phyloP scores from a whole-genome alignment of 2,113 vertebrate species.

The Sitta europaea region DNA sequence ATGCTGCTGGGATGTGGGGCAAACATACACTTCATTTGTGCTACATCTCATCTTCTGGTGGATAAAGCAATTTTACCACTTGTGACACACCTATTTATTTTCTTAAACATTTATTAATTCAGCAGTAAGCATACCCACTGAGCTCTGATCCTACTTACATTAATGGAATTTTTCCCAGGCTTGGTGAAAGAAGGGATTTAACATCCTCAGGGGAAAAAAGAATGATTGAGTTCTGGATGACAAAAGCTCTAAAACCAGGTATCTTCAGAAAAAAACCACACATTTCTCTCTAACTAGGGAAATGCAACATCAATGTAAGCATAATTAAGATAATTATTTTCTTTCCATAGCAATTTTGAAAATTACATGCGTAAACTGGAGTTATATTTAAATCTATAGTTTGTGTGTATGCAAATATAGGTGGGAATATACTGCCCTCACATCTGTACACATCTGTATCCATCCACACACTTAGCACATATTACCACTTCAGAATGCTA shows the following conservation, averaged over 20 bases:
- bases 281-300: neutral
- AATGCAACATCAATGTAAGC: neutral
- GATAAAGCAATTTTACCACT: neutral
- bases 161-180: neutral
- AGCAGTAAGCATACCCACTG: neutral
- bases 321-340: neutral
- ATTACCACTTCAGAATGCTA: neutral
- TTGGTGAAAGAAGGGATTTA: neutral
- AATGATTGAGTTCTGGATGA: neutral
- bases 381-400: neutral
- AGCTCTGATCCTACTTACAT: neutral
- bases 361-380: neutral
- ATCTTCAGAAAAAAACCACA: neutral
- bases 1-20: neutral
- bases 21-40: neutral
- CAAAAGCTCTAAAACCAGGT: neutral
- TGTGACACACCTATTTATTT: neutral
- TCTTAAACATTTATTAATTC: neutral
- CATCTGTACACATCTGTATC: neutral
- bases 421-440: neutral
- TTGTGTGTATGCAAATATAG: neutral
- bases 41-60: neutral
- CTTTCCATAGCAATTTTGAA: neutral
- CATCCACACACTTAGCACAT: neutral
- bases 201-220: neutral